Percentiles rank a stretch among this genome's conserved stretches.
phyloP scores from a whole-genome alignment of 2,113 vertebrate species.

The Bubo blakistoni region DNA sequence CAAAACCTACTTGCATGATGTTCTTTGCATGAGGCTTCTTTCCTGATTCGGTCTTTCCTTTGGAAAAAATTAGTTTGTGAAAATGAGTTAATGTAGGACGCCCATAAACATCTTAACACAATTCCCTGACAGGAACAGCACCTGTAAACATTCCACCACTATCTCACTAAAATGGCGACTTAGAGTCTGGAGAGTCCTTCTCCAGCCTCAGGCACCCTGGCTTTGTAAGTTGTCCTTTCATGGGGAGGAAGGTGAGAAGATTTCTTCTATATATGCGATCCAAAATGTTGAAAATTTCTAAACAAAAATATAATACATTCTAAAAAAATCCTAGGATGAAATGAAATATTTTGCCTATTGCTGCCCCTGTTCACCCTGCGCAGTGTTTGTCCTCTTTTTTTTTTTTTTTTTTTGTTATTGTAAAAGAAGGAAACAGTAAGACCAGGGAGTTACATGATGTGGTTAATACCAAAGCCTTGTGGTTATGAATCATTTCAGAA shows the following conservation, averaged over 20 bases:
- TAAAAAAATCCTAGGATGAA: not conserved
- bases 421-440: not conserved
- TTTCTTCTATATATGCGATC: not conserved
- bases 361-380: not conserved
- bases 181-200: not conserved
- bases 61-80: not conserved
- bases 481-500: not conserved
- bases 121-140: not conserved
- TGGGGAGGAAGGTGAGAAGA: not conserved
- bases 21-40: not conserved
- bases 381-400: not conserved
- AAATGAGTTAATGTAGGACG: not conserved
- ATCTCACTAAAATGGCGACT: not conserved
- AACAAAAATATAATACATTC: not conserved
- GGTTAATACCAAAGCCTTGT: not conserved
- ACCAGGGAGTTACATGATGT: not conserved
- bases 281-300: not conserved
- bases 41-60: not conserved
- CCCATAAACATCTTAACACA: not conserved
- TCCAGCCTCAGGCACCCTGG: rapidly evolving
- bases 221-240: not conserved
- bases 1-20: not conserved
- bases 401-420: not conserved
- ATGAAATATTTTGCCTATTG: not conserved
- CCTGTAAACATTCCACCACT: not conserved